Evolutionary conservation across 2,113 vertebrate genomes (phyloP), one percentile per base, ranked within the genome.

Genomic region (Melanocharis versteri): DNA sequence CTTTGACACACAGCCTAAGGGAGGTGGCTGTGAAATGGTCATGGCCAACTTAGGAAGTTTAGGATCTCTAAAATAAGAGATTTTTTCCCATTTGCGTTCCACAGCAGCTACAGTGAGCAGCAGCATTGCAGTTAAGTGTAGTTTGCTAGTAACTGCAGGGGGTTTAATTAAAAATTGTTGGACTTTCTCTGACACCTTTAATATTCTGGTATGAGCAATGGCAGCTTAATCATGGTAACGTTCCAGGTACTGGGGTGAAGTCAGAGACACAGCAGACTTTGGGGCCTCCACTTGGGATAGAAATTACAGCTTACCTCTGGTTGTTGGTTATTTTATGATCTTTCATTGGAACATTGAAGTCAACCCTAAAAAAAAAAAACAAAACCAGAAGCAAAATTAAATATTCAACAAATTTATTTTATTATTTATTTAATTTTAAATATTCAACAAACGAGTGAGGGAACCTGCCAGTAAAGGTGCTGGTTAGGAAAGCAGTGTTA

Each of bases 301-400:
- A 47, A 86, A 78, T 31, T 27, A 31, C 10, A 7, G 51, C 91
- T 98, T 96, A 99, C 99, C 99, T 99, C 98, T 99, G 99, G 98
- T 99, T 99, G 97, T 99, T 99, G 44, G 99, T 99, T 98, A 99
- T 99, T 62, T 98, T 94, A 89, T 99, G 98, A 97, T 99, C 99
- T 97, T 99, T 99, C 99, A 99, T 99, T 39, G 99, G 99, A 89
- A 99, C 99, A 58, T 99, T 99, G 97, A 99, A 99, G 95, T 99
- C 99, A 64, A 99, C 99, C 96, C 99, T 99, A 31, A 95, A 88
- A 96, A 90, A 76, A 75, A 26, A 19, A 76, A 80, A 73, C 7
- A 44, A n/a, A 84, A 33, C 11, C 33, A 44, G 9, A 83, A 68
- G 22, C 2, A 42, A 65, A 84, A 70, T 45, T 54, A 42, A 70